Percentiles rank a stretch among this genome's conserved stretches.
These are phyloP conservation scores for Tamandua tetradactyla DNA, from an alignment of 2,797 vertebrate genomes.

Conservation along the genomic window DNA sequence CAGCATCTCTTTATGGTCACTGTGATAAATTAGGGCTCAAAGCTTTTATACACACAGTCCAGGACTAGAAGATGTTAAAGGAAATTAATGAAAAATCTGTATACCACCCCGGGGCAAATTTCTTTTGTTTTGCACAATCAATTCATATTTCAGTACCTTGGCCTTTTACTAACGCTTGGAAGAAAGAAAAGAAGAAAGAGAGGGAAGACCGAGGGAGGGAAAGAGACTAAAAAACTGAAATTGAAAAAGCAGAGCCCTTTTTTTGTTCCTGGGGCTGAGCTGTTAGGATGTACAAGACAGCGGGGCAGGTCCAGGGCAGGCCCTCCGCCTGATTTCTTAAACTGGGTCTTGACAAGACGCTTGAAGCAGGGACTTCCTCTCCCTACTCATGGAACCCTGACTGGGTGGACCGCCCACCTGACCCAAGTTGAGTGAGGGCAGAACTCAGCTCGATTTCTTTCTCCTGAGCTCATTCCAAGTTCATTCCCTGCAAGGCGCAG, in stretches of 20 bases:
- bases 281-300: background rate
- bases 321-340: background rate
- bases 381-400: background rate
- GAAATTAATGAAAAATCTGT: conserved; percentile 73
- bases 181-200: background rate
- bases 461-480: background rate
- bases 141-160: conserved; percentile 66
- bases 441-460: background rate
- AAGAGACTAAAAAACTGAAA: background rate
- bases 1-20: conserved; percentile 52
- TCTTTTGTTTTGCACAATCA: conserved; percentile 70
- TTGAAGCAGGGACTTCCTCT: background rate
- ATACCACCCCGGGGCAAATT: conserved; percentile 53
- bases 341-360: background rate
- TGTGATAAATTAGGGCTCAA: conserved; percentile 58
- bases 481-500: background rate
- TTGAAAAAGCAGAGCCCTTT: background rate
- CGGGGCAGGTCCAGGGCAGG: background rate
- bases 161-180: conserved; percentile 50
- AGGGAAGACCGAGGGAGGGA: background rate
- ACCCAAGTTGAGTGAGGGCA: background rate
- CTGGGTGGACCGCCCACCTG: background rate
- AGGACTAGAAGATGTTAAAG: conserved; percentile 56
- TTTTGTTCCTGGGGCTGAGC: background rate
- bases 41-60: conserved; percentile 56